These are phyloP conservation scores for Drymodes brunneopygia DNA, from an alignment of 2,113 vertebrate genomes.

Conservation along the genomic window DNA sequence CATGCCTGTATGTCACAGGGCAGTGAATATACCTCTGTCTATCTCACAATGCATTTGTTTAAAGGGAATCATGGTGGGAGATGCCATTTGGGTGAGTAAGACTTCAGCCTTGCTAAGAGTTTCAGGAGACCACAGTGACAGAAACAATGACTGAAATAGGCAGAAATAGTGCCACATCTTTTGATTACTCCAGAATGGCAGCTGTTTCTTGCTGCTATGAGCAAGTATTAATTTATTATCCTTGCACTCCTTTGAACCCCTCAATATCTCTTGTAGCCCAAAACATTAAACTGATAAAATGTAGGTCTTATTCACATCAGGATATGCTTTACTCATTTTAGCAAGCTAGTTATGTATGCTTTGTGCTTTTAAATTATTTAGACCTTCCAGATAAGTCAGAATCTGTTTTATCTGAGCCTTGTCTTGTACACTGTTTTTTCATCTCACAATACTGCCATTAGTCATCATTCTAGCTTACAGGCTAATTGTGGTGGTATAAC, in stretches of 20 bases:
- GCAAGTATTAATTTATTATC: neutral
- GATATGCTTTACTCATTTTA: slow-evolving; percentile 53
- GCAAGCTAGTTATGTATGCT: slow-evolving; percentile 40
- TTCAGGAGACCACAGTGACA: neutral
- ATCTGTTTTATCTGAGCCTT: slow-evolving; percentile 70
- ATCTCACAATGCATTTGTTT: neutral
- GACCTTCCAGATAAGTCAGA: slow-evolving; percentile 62
- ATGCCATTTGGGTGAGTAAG: neutral
- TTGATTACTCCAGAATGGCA: neutral
- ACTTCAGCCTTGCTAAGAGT: neutral
- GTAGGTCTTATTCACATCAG: slow-evolving; percentile 52
- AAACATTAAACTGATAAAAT: slow-evolving; percentile 47
- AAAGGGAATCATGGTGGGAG: neutral
- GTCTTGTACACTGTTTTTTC: slow-evolving; percentile 62
- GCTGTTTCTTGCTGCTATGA: neutral
- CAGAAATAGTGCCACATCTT: neutral
- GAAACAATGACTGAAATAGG: neutral
- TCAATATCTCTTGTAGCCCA: slow-evolving; percentile 4
- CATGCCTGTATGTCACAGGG: neutral
- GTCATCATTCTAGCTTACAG: slow-evolving; percentile 65
- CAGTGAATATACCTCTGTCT: neutral
- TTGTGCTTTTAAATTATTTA: slow-evolving; percentile 77
- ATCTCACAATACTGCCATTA: slow-evolving; percentile 55
- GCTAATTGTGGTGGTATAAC: no score
- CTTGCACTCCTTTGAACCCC: neutral